These are phyloP conservation scores for Eupristina koningsbergeri DNA, from an alignment of 1,140 invertebrate species.

Conservation along the genomic window DNA sequence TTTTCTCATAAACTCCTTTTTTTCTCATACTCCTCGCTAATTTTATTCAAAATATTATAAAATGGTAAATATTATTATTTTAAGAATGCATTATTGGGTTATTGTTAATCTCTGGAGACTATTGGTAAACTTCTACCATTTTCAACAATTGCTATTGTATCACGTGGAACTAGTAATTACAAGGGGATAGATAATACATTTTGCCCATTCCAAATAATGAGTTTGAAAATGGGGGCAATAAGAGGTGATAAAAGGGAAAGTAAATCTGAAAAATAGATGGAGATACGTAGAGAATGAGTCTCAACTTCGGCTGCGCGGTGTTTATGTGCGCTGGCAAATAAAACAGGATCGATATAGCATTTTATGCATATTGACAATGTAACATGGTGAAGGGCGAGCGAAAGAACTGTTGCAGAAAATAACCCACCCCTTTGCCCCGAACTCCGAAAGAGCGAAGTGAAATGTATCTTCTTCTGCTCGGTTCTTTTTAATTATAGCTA, in stretches of 20 bases:
- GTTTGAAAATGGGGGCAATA: too few species aligned
- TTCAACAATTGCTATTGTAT: too few species aligned
- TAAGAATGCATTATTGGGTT: too few species aligned
- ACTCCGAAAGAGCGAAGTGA: background rate
- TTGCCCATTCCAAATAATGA: too few species aligned
- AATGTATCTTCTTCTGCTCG: conserved; percentile 47
- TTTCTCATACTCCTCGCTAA: too few species aligned
- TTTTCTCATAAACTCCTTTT: too few species aligned
- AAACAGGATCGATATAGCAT: background rate
- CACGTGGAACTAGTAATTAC: too few species aligned
- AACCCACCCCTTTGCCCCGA: conserved; percentile 32
- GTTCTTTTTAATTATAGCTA: conserved; percentile 56
- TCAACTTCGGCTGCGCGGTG: background rate
- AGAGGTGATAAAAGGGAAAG: too few species aligned
- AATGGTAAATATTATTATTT: too few species aligned
- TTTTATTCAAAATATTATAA: too few species aligned
- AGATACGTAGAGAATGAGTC: background rate
- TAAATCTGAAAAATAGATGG: too few species aligned
- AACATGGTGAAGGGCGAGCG: background rate
- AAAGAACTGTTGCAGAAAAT: conserved; percentile 48
- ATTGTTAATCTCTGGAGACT: background rate
- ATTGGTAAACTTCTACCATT: background rate
- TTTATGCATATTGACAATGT: background rate
- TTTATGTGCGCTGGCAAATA: background rate
- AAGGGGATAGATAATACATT: too few species aligned